These are phyloP conservation scores for Pseudomugil tenellus DNA, from an alignment of 2,797 vertebrate species.

Conservation along the genomic window DNA sequence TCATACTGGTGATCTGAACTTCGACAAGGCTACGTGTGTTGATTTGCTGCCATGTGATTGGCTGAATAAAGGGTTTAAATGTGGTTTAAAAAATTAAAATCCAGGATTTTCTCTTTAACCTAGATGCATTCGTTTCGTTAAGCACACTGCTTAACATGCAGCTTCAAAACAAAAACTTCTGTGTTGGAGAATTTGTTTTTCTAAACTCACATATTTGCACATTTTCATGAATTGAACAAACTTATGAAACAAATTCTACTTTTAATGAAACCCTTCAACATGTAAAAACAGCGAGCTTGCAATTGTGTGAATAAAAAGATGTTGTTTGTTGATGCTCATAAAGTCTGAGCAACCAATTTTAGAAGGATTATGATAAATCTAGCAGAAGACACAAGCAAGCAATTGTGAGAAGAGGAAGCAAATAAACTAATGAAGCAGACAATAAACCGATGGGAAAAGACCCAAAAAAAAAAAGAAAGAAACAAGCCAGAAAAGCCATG, in stretches of 20 bases:
- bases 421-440: conserved; percentile 23
- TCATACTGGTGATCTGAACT: too few species aligned
- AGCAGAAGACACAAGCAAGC: conserved; percentile 5
- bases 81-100: too few species aligned
- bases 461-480: not conserved
- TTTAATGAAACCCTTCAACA: too few species aligned
- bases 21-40: too few species aligned
- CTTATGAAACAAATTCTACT: too few species aligned
- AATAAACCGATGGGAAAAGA: not conserved
- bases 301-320: conserved; percentile 37
- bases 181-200: not conserved
- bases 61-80: too few species aligned
- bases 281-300: conserved; percentile 36
- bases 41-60: too few species aligned
- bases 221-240: too few species aligned
- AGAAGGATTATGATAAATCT: conserved; percentile 2
- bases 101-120: too few species aligned
- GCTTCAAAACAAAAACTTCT: not conserved
- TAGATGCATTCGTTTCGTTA: too few species aligned
- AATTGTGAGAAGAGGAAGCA: not conserved
- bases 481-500: conserved; percentile 16
- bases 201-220: not conserved
- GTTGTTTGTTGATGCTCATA: conserved; percentile 34
- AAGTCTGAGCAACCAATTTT: conserved; percentile 28
- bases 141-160: not conserved